A percentile compares a stretch with the other conserved stretches of the same genome.
Evolutionary conservation across 2,888 invertebrate species (phyloP).

Genomic region (Caenorhabditis sp.): DNA sequence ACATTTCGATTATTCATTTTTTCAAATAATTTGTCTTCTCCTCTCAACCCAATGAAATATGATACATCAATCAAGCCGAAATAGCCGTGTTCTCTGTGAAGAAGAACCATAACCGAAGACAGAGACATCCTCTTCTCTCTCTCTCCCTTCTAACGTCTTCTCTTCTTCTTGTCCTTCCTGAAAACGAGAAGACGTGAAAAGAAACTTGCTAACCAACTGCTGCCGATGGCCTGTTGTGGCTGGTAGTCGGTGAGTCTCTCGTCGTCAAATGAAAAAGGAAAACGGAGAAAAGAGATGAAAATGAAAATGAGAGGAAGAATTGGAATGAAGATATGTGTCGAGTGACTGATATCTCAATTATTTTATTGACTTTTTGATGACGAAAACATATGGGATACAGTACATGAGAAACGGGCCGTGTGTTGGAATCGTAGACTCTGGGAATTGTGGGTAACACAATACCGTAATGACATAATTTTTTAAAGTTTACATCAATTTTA

Average conservation of each 20-base stretch:
- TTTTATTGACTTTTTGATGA: not conserved
- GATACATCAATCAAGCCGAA: constrained; percentile 41
- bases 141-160: constrained; percentile 22
- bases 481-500: no score
- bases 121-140: constrained; percentile 7
- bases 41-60: constrained; percentile 10
- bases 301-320: constrained; percentile 20
- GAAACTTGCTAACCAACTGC: constrained; percentile 52
- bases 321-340: constrained; percentile 23
- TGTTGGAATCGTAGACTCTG: no score
- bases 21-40: not conserved
- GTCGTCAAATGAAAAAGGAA: constrained; percentile 51
- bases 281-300: constrained; percentile 38
- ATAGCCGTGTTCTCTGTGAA: constrained; percentile 28
- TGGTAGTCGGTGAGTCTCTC: constrained; percentile 34
- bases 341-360: constrained; percentile 34
- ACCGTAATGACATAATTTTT: no score
- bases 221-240: constrained; percentile 20
- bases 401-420: not conserved
- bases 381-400: not conserved
- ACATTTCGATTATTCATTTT: not conserved
- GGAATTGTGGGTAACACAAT: no score
- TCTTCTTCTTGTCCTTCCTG: constrained; percentile 26
- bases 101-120: constrained; percentile 34
- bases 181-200: constrained; percentile 46